phyloP scores from a whole-genome alignment of 1,140 invertebrate genomes.

The Scaptomyza pallida region DNA sequence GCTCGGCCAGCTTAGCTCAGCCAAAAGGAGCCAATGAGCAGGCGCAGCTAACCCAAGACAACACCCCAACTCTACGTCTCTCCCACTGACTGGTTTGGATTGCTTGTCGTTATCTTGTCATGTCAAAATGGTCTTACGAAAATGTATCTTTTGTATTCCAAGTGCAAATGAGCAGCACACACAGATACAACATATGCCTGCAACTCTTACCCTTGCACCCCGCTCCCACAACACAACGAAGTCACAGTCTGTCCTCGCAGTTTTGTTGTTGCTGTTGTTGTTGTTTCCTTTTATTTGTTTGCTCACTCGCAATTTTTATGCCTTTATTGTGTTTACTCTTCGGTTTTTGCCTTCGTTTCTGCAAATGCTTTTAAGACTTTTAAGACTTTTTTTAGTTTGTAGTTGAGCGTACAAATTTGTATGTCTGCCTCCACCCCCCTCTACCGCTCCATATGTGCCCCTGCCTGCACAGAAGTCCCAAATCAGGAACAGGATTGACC shows the following conservation, averaged over 20 bases:
- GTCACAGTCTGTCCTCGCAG: conserved; percentile 16
- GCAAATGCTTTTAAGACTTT: conserved; percentile 83
- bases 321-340: conserved; percentile 81
- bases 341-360: conserved; percentile 67
- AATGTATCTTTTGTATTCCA: conserved; percentile 83
- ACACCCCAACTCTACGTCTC: background rate
- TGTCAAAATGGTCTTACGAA: conserved; percentile 83
- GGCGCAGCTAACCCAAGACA: conserved; percentile 38
- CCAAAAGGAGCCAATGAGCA: conserved; percentile 75
- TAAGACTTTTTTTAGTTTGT: conserved; percentile 82
- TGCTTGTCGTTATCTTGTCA: conserved; percentile 84
- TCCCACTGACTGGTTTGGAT: conserved; percentile 50
- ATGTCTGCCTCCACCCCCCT: conserved; percentile 28
- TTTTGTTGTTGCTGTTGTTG: too few relatives aligned
- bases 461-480: conserved; percentile 26
- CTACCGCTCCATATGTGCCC: background rate
- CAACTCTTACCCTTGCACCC: background rate
- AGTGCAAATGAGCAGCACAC: conserved; percentile 78
- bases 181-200: conserved; percentile 55
- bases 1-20: too few relatives aligned
- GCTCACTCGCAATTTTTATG: conserved; percentile 81
- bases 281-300: conserved; percentile 79
- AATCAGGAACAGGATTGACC: conserved; percentile 65
- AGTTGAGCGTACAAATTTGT: conserved; percentile 81
- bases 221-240: background rate